Conservation (phyloP, 2,888 invertebrate genomes). For the Hetaerina titia region DNA sequence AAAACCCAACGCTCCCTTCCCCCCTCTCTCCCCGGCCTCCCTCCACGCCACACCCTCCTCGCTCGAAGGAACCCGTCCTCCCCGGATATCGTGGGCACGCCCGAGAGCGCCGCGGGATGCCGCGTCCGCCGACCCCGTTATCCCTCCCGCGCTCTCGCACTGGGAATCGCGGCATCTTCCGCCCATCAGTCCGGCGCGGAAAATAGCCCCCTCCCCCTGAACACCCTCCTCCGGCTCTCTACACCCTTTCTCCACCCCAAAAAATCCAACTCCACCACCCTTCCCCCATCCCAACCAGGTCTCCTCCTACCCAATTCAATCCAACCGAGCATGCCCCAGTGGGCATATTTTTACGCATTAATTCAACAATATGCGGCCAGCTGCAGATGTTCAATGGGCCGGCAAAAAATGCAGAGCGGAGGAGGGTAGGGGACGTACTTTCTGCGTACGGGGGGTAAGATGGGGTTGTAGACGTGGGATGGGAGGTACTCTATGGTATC, state of each 20-base stretch:
- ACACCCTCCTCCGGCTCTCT: neutral
- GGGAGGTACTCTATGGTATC: neutral
- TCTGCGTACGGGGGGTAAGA: neutral
- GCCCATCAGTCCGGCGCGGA: neutral
- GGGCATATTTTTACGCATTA: slow-evolving; percentile 67
- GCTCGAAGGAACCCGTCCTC: neutral
- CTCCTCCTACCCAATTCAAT: slow-evolving; percentile 15
- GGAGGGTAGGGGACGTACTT: neutral
- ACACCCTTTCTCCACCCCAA: neutral
- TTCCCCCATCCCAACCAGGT: neutral
- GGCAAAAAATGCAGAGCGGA: neutral
- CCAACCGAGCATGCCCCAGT: slow-evolving; percentile 43
- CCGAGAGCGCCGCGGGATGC: neutral
- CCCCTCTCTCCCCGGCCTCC: neutral
- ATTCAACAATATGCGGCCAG: slow-evolving; percentile 67
- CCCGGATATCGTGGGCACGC: neutral
- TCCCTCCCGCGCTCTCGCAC: neutral
- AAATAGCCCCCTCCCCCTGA: neutral
- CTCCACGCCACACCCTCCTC: neutral
- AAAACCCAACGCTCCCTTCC: neutral
- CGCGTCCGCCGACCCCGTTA: neutral
- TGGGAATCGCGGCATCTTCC: neutral
- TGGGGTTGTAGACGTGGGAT: neutral
- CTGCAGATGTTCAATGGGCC: slow-evolving; percentile 64
- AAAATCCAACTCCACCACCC: neutral